Percentiles rank a stretch among this genome's conserved stretches.
phyloP scores from a whole-genome alignment of 2,113 vertebrate species.

The Cygnus buccinator region DNA sequence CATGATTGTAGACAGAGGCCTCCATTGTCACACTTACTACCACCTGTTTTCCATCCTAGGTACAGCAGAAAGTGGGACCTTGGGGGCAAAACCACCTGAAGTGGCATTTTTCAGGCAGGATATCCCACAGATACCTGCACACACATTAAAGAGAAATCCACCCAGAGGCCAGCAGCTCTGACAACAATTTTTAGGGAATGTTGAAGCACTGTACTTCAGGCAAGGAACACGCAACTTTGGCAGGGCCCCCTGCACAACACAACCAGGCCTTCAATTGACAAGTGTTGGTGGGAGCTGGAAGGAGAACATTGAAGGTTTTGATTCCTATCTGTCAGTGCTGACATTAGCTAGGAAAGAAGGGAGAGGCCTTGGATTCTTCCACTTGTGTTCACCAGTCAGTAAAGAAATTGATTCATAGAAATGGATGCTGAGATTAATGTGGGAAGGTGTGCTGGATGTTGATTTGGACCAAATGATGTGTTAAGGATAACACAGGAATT shows the following conservation, averaged over 20 bases:
- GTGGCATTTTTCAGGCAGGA: not conserved
- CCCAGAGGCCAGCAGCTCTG: not conserved
- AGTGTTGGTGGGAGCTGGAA: not conserved
- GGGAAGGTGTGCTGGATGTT: not conserved
- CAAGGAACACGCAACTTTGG: not conserved
- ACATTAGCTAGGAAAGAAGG: not conserved
- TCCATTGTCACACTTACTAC: not conserved
- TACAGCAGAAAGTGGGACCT: too few species aligned
- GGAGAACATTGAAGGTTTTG: not conserved
- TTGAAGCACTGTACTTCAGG: too few species aligned
- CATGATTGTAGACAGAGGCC: not conserved
- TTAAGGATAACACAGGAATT: not conserved
- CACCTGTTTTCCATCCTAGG: not conserved
- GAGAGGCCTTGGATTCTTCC: fast-evolving
- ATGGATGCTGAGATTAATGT: not conserved
- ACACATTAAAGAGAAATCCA: not conserved
- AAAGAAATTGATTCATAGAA: not conserved
- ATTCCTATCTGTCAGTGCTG: not conserved
- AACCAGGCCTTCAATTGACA: not conserved
- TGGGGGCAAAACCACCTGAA: not conserved
- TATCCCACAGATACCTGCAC: not conserved
- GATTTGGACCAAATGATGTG: not conserved
- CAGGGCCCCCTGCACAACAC: not conserved
- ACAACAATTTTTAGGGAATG: not conserved
- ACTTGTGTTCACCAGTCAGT: not conserved